Conservation (phyloP, 2,113 vertebrate genomes). For the Ranitomeya variabilis region DNA sequence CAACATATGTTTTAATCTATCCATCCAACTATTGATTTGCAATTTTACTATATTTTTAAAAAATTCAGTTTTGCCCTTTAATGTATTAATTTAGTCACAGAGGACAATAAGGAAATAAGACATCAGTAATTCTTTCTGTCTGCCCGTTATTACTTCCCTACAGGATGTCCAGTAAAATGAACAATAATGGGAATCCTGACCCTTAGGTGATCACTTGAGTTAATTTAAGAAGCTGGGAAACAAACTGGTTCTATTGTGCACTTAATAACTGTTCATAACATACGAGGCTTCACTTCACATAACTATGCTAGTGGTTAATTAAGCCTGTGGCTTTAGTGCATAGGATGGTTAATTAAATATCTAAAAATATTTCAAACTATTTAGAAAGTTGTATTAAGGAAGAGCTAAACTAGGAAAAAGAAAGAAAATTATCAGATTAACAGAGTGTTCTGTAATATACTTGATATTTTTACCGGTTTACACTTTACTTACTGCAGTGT, state of each 20-base stretch:
- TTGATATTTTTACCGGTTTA: too few species aligned
- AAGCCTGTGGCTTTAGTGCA: neutral
- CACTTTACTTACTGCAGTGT: too few species aligned
- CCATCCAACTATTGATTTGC: neutral
- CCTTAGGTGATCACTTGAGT: constrained; percentile 55
- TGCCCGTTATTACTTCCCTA: constrained; percentile 54
- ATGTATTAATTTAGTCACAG: constrained; percentile 15
- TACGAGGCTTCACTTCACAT: neutral
- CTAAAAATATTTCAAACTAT: too few species aligned
- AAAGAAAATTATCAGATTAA: too few species aligned
- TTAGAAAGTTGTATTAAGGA: too few species aligned
- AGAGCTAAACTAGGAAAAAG: too few species aligned
- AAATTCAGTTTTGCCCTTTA: too few species aligned
- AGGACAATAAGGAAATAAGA: constrained; percentile 49
- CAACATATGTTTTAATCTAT: neutral
- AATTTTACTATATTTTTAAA: neutral
- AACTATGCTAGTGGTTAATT: neutral
- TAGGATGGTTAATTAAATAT: neutral
- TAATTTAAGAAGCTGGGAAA: constrained; percentile 57
- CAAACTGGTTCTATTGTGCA: constrained; percentile 48
- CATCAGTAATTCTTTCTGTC: constrained; percentile 53
- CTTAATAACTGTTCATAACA: constrained; percentile 49
- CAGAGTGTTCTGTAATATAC: too few species aligned
- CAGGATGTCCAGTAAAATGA: constrained; percentile 55
- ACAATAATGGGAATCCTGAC: constrained; percentile 58